Evolutionary conservation across 2,888 invertebrate genomes (phyloP), one percentile per base, ranked within the genome.

Genomic region (Melipona beecheii): DNA sequence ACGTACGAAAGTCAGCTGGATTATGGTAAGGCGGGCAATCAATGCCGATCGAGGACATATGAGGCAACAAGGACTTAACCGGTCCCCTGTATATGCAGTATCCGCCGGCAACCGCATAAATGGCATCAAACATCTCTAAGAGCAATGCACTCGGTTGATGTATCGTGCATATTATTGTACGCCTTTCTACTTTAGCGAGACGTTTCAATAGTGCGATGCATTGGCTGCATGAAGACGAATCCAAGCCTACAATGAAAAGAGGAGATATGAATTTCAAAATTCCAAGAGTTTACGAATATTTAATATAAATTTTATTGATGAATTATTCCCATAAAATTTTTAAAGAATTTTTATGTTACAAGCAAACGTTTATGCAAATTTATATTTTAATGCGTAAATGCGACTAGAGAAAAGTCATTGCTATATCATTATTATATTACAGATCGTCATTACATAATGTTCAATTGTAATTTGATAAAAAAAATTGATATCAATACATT

Each of bases 1-100:
- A 96, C 97, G 96, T 95, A 98, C 98, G 95, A 95, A 98, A 99
- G 95, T 99, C 99, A 17, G 99, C 98, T 0, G 99, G 99, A 94
- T 99, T 99, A 95, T 99, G 99, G 93, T 98, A 99, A 27, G 97
- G 96, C 3, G 99, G 99, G 93, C 99, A 99, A 43, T 96, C 95
- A 19, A 98, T 95, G 21, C 97, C 97, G 58, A 98, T 96, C 17
- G 96, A 96, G 11, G 96, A 95, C 76, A 99, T 95, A 92, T 98
- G 98, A 0, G 98, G 97, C 62, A 99, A 95, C 52, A 99, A 95
- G 56, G 96, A 96, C 31, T 95, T 94, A 0, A 97, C 96, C 0
- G 97, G 96, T 9, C 99, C 99, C 90, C 97, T 96, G 94, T 98
- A 99, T 87, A 99, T 96, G 89, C 98, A 98, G 80, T 96, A 96